Percentiles rank a stretch among this genome's conserved stretches.
These are phyloP conservation scores for Anthophora plumipes DNA, from an alignment of 2,888 invertebrate species.

Conservation along the genomic window DNA sequence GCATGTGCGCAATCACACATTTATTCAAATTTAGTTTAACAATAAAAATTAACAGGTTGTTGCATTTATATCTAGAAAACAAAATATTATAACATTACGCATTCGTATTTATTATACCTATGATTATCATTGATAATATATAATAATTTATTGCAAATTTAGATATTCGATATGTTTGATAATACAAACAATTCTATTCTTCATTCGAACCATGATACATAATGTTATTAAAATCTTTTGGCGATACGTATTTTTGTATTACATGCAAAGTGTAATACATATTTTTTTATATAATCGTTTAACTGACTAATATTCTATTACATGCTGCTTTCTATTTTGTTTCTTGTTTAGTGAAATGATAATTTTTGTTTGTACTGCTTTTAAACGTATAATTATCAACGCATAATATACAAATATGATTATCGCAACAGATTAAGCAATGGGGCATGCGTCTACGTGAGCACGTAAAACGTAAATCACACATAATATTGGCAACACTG, in stretches of 20 bases:
- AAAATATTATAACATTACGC: not conserved
- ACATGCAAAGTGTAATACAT: not conserved
- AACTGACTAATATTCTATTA: not conserved
- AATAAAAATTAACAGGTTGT: not conserved
- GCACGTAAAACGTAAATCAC: not conserved
- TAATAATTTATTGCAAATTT: not conserved
- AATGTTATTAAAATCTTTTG: not conserved
- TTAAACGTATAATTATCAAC: not conserved
- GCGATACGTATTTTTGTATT: not conserved
- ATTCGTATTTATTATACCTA: not conserved
- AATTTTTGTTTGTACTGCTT: not conserved
- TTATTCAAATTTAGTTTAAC: not conserved
- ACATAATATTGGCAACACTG: constrained; percentile 33
- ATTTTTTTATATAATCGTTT: not conserved
- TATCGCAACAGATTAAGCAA: not conserved
- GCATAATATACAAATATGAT: too few species aligned
- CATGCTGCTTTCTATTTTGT: not conserved
- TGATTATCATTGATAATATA: not conserved
- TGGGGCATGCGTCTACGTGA: not conserved
- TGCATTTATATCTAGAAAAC: not conserved
- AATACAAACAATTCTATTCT: not conserved
- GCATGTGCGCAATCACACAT: constrained; percentile 13
- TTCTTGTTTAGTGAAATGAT: not conserved
- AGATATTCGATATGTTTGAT: not conserved
- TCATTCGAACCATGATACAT: not conserved